These are phyloP conservation scores for Oasisia sp. DNA, from an alignment of 2,888 invertebrate species.

Conservation along the genomic window DNA sequence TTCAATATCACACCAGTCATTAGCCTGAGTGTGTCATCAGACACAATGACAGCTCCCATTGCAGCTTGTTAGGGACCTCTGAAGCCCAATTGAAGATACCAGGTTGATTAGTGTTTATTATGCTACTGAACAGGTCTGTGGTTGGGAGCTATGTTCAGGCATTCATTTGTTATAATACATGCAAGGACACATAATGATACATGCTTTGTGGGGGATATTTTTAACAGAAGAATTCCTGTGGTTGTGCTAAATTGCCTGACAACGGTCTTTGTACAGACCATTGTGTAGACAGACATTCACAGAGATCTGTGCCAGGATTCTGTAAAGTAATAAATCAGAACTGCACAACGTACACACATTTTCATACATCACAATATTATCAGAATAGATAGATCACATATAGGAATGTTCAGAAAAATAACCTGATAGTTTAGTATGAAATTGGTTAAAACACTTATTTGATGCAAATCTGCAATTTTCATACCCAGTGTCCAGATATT, in stretches of 20 bases:
- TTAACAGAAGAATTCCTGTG: slow-evolving; percentile 17
- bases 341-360: background rate
- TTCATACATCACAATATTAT: background rate
- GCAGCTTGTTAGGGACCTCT: background rate
- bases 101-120: background rate
- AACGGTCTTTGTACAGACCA: background rate
- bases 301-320: background rate
- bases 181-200: background rate
- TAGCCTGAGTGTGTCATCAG: background rate
- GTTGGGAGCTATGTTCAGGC: background rate
- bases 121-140: background rate
- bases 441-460: too few relatives aligned
- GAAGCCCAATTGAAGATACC: background rate
- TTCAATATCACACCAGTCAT: background rate
- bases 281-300: background rate
- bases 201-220: background rate
- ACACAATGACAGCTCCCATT: background rate
- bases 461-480: background rate
- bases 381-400: background rate
- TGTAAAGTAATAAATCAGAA: background rate
- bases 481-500: background rate
- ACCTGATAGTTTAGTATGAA: too few relatives aligned
- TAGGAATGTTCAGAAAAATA: too few relatives aligned
- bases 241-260: background rate
- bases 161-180: background rate